These are phyloP conservation scores for Tachina fera DNA, from an alignment of 2,888 invertebrate genomes.

Conservation along the genomic window DNA sequence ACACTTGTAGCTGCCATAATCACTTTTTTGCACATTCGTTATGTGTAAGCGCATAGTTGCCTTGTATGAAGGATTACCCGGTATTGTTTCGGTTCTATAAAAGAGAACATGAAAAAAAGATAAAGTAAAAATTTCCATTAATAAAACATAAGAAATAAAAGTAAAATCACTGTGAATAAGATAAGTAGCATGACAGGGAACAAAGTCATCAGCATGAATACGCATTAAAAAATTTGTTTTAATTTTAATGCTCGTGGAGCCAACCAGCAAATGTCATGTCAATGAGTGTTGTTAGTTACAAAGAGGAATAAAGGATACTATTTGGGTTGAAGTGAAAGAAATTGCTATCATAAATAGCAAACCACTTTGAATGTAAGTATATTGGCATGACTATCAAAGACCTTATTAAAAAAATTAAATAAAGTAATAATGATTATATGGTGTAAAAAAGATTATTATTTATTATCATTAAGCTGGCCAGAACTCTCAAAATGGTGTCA, in stretches of 20 bases:
- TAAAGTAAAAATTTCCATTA: constrained; percentile 37
- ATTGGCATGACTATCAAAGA: not conserved
- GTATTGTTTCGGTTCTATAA: constrained; percentile 86
- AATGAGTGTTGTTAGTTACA: constrained; percentile 7
- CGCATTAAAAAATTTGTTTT: constrained; percentile 30
- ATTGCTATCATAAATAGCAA: constrained; percentile 10
- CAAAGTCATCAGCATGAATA: constrained; percentile 40
- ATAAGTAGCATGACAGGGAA: constrained; percentile 34
- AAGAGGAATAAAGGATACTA: not conserved
- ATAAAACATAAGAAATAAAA: constrained; percentile 12
- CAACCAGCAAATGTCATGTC: constrained; percentile 31
- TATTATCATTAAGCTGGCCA: too few species aligned
- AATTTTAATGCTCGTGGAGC: not conserved
- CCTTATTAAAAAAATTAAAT: too few species aligned
- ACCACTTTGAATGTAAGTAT: constrained; percentile 3
- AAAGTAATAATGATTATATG: too few species aligned
- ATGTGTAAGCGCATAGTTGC: constrained; percentile 94
- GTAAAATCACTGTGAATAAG: not conserved
- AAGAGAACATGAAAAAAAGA: constrained; percentile 44
- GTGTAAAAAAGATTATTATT: too few species aligned
- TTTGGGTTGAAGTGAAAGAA: not conserved
- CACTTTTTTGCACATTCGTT: constrained; percentile 89
- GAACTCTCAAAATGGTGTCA: too few species aligned
- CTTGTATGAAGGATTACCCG: constrained; percentile 90
- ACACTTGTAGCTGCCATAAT: constrained; percentile 95